Conservation (phyloP, 2,888 invertebrate genomes). For the Drosophila falleni region DNA sequence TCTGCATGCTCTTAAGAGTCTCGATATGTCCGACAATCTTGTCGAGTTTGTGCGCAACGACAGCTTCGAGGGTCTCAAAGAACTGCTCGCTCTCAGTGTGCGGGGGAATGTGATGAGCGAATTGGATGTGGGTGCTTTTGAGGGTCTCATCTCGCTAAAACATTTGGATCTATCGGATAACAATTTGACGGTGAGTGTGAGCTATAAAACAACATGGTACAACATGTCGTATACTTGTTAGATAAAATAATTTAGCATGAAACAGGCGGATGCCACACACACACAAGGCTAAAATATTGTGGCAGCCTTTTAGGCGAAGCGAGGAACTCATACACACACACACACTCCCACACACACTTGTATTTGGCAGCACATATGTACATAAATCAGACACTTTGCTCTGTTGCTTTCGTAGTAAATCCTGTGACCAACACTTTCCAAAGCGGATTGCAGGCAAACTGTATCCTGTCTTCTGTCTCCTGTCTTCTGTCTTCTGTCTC, state of each 20-base stretch:
- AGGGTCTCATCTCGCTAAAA: conserved; percentile 90
- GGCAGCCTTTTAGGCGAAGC: conserved; percentile 36
- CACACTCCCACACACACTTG: conserved; percentile 7
- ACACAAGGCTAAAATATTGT: conserved; percentile 46
- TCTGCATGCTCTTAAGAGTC: conserved; percentile 89
- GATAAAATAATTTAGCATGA: conserved; percentile 56
- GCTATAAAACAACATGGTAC: conserved; percentile 27
- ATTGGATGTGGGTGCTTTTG: conserved; percentile 90
- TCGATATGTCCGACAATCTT: conserved; percentile 92
- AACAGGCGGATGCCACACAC: conserved; percentile 18
- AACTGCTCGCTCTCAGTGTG: conserved; percentile 90
- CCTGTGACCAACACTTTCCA: conserved; percentile 77
- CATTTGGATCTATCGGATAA: conserved; percentile 93
- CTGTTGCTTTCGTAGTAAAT: conserved; percentile 61
- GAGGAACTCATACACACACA: conserved; percentile 2
- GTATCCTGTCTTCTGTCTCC: conserved; percentile 35
- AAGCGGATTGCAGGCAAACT: conserved; percentile 69
- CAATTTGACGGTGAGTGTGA: conserved; percentile 88
- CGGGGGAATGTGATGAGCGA: conserved; percentile 91
- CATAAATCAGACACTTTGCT: conserved; percentile 76
- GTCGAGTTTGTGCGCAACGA: conserved; percentile 90
- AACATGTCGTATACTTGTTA: conserved; percentile 53
- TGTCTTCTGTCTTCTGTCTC: conserved; percentile 25
- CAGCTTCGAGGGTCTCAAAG: conserved; percentile 90
- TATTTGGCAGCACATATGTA: conserved; percentile 9